Conservation (phyloP, 2,113 vertebrate species). For the Amazona guildingii region DNA sequence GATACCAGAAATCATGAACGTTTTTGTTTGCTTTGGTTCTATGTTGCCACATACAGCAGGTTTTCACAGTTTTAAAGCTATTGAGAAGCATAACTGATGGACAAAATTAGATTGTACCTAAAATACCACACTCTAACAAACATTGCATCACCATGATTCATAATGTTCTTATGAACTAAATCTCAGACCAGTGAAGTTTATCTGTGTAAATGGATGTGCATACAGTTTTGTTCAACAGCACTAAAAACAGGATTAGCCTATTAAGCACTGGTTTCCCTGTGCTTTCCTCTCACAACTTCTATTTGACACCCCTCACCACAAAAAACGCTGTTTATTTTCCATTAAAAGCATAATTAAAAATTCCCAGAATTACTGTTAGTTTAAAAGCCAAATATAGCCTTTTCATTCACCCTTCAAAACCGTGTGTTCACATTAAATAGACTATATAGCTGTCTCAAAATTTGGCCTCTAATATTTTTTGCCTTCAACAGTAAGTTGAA, state of each 20-base stretch:
- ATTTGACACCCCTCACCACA: accelerated
- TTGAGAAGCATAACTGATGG: not conserved
- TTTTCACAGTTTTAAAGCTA: not conserved
- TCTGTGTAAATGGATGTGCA: not conserved
- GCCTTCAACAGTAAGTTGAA: not conserved
- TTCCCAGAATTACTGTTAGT: not conserved
- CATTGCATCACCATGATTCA: not conserved
- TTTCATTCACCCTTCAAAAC: not conserved
- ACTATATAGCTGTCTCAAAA: not conserved
- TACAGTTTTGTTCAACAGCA: not conserved
- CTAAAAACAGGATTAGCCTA: not conserved
- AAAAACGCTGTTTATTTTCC: not conserved
- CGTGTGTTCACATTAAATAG: not conserved
- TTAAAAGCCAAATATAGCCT: not conserved
- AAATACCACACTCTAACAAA: not conserved
- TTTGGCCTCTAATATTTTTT: not conserved
- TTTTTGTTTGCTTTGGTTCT: not conserved
- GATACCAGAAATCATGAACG: not conserved
- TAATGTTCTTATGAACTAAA: not conserved
- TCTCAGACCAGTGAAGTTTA: not conserved
- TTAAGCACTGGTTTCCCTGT: not conserved
- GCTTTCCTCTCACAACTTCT: not conserved
- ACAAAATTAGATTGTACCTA: not conserved
- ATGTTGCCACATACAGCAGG: not conserved
- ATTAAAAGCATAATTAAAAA: not conserved